Conservation (phyloP, 2,888 invertebrate species). For the Rapana venosa region DNA sequence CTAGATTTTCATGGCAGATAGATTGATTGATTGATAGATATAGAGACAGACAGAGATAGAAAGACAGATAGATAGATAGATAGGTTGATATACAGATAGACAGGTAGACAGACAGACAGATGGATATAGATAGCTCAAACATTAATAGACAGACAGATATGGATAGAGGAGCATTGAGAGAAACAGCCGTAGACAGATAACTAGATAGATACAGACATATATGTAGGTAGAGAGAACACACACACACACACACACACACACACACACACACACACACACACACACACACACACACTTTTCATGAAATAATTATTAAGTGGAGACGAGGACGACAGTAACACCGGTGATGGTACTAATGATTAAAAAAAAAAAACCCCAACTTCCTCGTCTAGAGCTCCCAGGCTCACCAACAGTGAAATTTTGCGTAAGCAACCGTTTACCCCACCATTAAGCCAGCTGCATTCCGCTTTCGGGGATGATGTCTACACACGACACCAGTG, state of each 20-base stretch:
- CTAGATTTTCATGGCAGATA: too few species aligned
- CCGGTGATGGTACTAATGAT: too few species aligned
- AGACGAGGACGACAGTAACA: too few species aligned
- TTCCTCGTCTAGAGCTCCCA: too few species aligned
- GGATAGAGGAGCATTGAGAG: not conserved
- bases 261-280: not conserved
- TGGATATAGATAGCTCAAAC: not conserved
- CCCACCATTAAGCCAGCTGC: too few species aligned
- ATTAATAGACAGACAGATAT: not conserved
- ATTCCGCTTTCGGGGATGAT: too few species aligned
- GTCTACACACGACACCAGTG: too few species aligned
- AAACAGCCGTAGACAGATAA: slow-evolving; percentile 7
- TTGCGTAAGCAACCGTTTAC: too few species aligned
- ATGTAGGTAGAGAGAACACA: not conserved
- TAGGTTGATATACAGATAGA: not conserved
- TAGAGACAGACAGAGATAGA: not conserved
- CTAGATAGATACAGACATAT: not conserved
- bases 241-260: not conserved
- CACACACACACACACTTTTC: not conserved
- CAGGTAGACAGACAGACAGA: not conserved
- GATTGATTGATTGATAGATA: not conserved
- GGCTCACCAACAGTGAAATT: too few species aligned
- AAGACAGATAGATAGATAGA: not conserved
- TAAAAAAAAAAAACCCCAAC: too few species aligned
- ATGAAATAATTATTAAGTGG: too few species aligned